Base-by-base conservation (phyloP, 2,888 invertebrate genomes). In the Balanococcus diminutus region DNA sequence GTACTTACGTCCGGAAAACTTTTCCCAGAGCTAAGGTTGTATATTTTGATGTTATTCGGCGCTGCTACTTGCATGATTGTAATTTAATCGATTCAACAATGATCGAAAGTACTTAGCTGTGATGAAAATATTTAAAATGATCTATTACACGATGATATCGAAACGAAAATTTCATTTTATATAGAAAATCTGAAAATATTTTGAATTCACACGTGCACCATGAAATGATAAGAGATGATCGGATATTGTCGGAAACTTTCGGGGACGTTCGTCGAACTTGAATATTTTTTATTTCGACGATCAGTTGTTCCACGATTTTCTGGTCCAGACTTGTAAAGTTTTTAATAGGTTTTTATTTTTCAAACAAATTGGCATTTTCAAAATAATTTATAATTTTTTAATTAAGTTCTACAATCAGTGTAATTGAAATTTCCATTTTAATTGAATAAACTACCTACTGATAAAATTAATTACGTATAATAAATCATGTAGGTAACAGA, bases 41-140 rank as follows among this genome's bases (percentile, higher is more conserved):
- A 99, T 87, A 99, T 98, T 92, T 99, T 99, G 56, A 98, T 94
- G 91, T 98, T 96, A 91, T 99, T 98, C 86, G 96, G 94, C 90
- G 96, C 96, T 81, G 95, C 95, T 84, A 97, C 95, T 90, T 97
- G 96, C 98, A 98, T 98, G 89, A 89, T 92, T 83, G 72, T n/a
- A 2, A 36, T 11, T 79, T 22, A 36, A 31, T 28, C 28, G 11
- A 51, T 19, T 56, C 9, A 56, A 56, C 0, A 6, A 22, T 9
- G 1, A 9, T 9, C 56, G 11, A 22, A 56, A 46, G 4, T 4
- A 46, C 2, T 46, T 42, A 42, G 39, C 11, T 42, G 1, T 3
- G 16, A 46, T 0, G 4, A 46, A 46, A 46, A n/a, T 46, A 5
- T 6, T 5, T n/a, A 46, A n/a, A 46, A 46, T 46, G n/a, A 46